Percentiles rank a stretch among this genome's conserved stretches.
These are phyloP conservation scores for Chrysoperla carnea DNA, from an alignment of 1,140 invertebrate genomes.

Conservation along the genomic window DNA sequence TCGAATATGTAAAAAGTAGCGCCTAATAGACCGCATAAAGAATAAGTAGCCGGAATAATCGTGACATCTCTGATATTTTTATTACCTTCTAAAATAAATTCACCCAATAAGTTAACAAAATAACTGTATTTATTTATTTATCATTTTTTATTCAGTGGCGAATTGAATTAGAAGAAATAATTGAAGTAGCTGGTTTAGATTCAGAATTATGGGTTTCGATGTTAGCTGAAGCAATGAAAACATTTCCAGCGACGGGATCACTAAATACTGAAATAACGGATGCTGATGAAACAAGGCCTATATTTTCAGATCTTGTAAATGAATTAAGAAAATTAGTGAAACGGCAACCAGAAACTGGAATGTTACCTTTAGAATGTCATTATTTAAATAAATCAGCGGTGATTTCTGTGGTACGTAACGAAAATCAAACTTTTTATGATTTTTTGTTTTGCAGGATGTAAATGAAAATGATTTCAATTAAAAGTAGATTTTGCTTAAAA, in stretches of 20 bases:
- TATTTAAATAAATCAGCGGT: conserved; percentile 91
- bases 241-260: conserved; percentile 72
- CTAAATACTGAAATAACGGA: conserved; percentile 73
- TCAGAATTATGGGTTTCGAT: conserved; percentile 94
- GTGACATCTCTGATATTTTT: too few relatives aligned
- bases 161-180: conserved; percentile 80
- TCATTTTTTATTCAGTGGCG: conserved; percentile 68
- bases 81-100: too few relatives aligned
- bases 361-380: conserved; percentile 89
- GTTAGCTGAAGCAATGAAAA: conserved; percentile 88
- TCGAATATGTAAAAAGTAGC: too few relatives aligned
- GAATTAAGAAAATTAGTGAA: conserved; percentile 73
- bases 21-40: too few relatives aligned
- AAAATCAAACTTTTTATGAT: conserved; percentile 2
- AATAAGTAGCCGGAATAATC: too few relatives aligned
- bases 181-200: conserved; percentile 78
- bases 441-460: too few relatives aligned
- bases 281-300: conserved; percentile 70
- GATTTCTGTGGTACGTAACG: conserved; percentile 54
- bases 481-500: too few relatives aligned
- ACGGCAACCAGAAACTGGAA: conserved; percentile 68
- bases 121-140: too few relatives aligned
- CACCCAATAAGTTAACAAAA: too few relatives aligned
- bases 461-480: too few relatives aligned
- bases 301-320: conserved; percentile 77